A percentile compares a stretch with the other conserved stretches of the same genome.
Conservation (phyloP, 2,888 invertebrate genomes). For the Calliopum simillimum region DNA sequence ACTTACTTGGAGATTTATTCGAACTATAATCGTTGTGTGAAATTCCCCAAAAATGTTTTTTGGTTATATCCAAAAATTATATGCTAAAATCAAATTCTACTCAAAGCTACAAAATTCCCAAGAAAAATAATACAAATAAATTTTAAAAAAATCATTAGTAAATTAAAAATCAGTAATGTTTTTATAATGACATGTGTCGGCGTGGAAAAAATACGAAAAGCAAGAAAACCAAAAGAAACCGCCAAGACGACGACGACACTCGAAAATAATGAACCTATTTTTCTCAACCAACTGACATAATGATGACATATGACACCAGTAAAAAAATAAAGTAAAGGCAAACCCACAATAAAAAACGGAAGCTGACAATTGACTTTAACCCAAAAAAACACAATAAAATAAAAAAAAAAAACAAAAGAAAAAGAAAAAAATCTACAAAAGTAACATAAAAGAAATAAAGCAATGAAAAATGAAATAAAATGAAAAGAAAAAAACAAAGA, state of each 20-base stretch:
- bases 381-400: slow-evolving; percentile 18
- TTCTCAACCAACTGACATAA: slow-evolving; percentile 29
- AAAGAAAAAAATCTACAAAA: slow-evolving; percentile 12
- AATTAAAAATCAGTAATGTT: too few relatives aligned
- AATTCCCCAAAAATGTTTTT: too few relatives aligned
- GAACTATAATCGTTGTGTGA: too few relatives aligned
- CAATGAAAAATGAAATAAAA: slow-evolving; percentile 21
- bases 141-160: too few relatives aligned
- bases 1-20: too few relatives aligned
- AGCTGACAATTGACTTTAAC: slow-evolving; percentile 32
- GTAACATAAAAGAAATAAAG: not conserved
- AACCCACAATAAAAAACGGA: slow-evolving; percentile 13
- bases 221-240: not conserved
- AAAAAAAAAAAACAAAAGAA: slow-evolving; percentile 19
- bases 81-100: not conserved
- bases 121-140: too few relatives aligned
- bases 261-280: slow-evolving; percentile 15
- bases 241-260: not conserved
- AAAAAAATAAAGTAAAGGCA: slow-evolving; percentile 13
- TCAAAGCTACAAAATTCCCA: not conserved
- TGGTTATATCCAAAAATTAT: too few relatives aligned
- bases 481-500: slow-evolving; percentile 4
- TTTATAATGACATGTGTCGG: too few relatives aligned
- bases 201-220: not conserved
- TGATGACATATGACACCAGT: slow-evolving; percentile 38